Evolutionary conservation across 1,140 invertebrate genomes (phyloP), one percentile per base, ranked within the genome.

Genomic region (Drosophila willistoni): DNA sequence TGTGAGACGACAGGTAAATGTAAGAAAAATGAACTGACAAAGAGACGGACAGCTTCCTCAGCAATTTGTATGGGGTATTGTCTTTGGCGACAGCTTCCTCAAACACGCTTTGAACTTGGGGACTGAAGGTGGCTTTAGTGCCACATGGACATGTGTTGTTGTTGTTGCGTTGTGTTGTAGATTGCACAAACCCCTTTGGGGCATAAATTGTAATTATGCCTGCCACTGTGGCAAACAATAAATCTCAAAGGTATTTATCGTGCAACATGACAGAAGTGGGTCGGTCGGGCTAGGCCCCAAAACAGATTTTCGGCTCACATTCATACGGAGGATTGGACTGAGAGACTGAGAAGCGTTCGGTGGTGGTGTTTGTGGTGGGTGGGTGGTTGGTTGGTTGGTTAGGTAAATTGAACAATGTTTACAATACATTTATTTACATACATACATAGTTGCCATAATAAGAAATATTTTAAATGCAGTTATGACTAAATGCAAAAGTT

Each of bases 181-280:
- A 69, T 84, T 86, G 83, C 76, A 79, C 81, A 86, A 77, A 69
- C 68, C 68, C 71, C 62, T 79, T 51, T 76, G 82, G 80, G 83
- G 84, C 84, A 87, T 87, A 87, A 87, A 87, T 87, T 83, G 83
- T 87, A 87, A 87, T 87, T 87, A 87, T 87, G 84, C 83, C 80
- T 89, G 83, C 84, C 83, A 80, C 83, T 64, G 83, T 78, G 64
- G 69, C 79, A 75, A 79, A 87, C 83, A 87, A 87, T 87, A 87
- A 87, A 87, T 87, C 83, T 87, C 73, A 66, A 71, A 69, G 68
- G 79, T 87, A 87, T 87, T 87, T 87, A 87, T 87, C 82, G 82
- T 82, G 60, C 79, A 89, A 87, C 83, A 87, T 87, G 83, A 87
- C 83, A 87, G 83, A 87, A 87, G 83, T 87, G 83, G 83, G 83